Evolutionary conservation across 2,888 invertebrate genomes (phyloP).

Genomic region (Deilephila porcellus): DNA sequence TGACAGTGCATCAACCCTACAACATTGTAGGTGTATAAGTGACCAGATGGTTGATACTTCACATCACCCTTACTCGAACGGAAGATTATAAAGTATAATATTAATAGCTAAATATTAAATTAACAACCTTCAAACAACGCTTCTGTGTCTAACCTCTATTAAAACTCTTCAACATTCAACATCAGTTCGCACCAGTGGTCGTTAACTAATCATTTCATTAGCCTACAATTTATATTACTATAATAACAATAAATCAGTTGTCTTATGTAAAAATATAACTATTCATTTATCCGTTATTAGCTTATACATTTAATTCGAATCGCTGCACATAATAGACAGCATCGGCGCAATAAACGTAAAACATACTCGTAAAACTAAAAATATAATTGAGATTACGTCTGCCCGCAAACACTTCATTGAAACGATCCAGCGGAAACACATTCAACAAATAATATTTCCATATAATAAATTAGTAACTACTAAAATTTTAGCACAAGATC

Average conservation of each 20-base stretch:
- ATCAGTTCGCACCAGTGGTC: slow-evolving; percentile 82
- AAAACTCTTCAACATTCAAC: slow-evolving; percentile 83
- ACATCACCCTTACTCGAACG: slow-evolving; percentile 55
- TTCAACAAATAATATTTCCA: slow-evolving; percentile 9
- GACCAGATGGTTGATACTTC: slow-evolving; percentile 64
- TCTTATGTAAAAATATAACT: slow-evolving; percentile 80
- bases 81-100: slow-evolving; percentile 60
- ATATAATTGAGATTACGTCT: slow-evolving; percentile 39
- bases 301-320: slow-evolving; percentile 29
- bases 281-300: slow-evolving; percentile 47
- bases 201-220: slow-evolving; percentile 69
- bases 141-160: slow-evolving; percentile 74
- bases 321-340: slow-evolving; percentile 29
- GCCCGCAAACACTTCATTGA: slow-evolving; percentile 13
- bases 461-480: slow-evolving; percentile 25
- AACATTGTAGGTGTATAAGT: slow-evolving; percentile 49
- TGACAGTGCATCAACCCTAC: slow-evolving; percentile 37
- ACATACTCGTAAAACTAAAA: slow-evolving; percentile 29
- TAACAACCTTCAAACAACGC: slow-evolving; percentile 79
- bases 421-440: not conserved
- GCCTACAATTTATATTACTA: slow-evolving; percentile 59
- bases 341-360: slow-evolving; percentile 25
- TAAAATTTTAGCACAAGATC: slow-evolving; percentile 23
- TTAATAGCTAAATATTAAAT: slow-evolving; percentile 67
- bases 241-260: slow-evolving; percentile 63